Percentiles rank a stretch among this genome's conserved stretches.
These are phyloP conservation scores for Istiophorus platypterus DNA, from an alignment of 2,113 vertebrate species.

Conservation along the genomic window DNA sequence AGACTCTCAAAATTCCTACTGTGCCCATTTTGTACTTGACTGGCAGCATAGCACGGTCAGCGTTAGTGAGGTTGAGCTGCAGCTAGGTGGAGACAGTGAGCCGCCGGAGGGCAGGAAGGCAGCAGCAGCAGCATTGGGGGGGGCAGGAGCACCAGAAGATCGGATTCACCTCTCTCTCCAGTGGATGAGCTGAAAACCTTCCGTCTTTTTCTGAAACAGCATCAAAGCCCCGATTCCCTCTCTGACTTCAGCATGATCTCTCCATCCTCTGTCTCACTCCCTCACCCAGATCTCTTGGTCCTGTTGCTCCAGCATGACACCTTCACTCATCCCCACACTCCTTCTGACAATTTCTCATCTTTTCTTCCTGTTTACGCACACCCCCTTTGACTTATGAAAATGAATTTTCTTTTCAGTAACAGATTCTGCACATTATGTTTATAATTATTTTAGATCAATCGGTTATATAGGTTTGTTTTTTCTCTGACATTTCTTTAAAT, in stretches of 20 bases:
- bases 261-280: neutral
- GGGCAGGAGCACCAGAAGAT: neutral
- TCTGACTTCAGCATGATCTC: neutral
- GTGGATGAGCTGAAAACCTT: neutral
- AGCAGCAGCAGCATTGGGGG: neutral
- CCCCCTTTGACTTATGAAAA: too few relatives aligned
- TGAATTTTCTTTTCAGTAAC: neutral
- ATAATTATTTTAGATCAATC: too few relatives aligned
- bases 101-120: neutral
- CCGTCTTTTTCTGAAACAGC: neutral
- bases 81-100: conserved; percentile 28
- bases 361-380: conserved; percentile 9
- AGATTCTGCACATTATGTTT: neutral
- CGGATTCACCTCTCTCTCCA: neutral
- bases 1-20: neutral
- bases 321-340: neutral
- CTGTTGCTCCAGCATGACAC: neutral
- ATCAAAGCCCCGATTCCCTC: neutral
- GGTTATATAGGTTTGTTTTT: too few relatives aligned
- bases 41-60: neutral
- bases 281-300: neutral
- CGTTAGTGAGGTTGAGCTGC: neutral
- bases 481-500: too few relatives aligned
- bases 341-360: neutral
- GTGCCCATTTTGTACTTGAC: neutral